Base-by-base conservation (phyloP, 2,888 invertebrate genomes). In the Ceratothoa steindachneri region DNA sequence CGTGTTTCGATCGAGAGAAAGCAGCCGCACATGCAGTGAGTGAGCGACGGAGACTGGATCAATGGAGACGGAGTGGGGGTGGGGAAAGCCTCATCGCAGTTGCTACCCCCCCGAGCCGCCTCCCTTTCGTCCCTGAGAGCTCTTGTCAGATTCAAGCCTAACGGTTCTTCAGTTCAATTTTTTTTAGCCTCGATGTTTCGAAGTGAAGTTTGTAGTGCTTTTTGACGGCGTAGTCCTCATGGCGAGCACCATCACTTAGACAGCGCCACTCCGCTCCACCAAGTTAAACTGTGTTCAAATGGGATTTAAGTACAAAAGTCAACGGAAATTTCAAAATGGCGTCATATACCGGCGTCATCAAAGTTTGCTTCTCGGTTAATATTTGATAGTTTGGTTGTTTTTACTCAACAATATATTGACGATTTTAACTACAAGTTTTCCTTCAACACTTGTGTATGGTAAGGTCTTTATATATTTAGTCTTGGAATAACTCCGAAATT, bases 301-400 rank as follows among this genome's bases (percentile, higher is more conserved):
- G 15, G 15, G 41, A 41, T 41, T 41, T 15, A 41, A 41, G 41
- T 41, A 41, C 5, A 41, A 41, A 41, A 9, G 41, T 41, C 5
- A 41, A 41, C 41, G 41, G 41, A 41, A 41, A 41, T 41, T 60
- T 60, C 60, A 60, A 60, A 60, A 60, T 60, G 60, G 60, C 60
- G 60, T 60, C 60, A 60, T n/a, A 22, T n/a, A 15, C 60, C 60
- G 60, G 60, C 60, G 60, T 60, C 60, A 60, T 60, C 60, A 24
- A 41, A 41, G 41, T 41, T 41, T 41, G 41, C 5, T 41, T 41
- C 41, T 15, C 15, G 41, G 7, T n/a, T n/a, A n/a, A n/a, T n/a
- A n/a, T n/a, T n/a, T n/a, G n/a, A n/a, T n/a, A n/a, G n/a, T n/a
- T n/a, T n/a, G n/a, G n/a, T n/a, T n/a, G n/a, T n/a, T n/a, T n/a